Conservation (phyloP, 2,888 invertebrate species). For the Osmoderma eremita region DNA sequence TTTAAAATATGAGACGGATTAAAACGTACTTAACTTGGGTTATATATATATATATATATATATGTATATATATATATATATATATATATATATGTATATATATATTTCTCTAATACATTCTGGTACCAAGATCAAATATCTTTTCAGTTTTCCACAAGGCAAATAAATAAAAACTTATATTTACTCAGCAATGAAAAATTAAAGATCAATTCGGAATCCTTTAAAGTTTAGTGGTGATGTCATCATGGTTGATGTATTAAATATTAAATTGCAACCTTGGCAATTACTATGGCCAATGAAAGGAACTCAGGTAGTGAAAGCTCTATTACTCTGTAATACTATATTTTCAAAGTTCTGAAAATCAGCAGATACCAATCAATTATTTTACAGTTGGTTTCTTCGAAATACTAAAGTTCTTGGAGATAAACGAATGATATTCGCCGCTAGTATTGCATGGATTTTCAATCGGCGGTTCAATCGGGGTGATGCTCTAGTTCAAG, state of each 20-base stretch:
- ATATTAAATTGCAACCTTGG: constrained; percentile 84
- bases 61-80: no score
- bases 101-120: no score
- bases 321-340: constrained; percentile 1
- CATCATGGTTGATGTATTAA: constrained; percentile 90
- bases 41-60: no score
- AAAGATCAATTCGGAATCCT: constrained; percentile 53
- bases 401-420: constrained; percentile 80
- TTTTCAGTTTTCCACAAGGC: constrained; percentile 15
- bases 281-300: constrained; percentile 87
- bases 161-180: constrained; percentile 60
- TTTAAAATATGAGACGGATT: no score
- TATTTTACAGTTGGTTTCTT: constrained; percentile 74
- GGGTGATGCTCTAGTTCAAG: constrained; percentile 80
- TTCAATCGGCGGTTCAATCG: constrained; percentile 89
- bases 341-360: no score
- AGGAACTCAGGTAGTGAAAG: constrained; percentile 73
- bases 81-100: no score
- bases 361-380: neutral
- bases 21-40: no score
- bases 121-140: neutral
- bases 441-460: constrained; percentile 87
- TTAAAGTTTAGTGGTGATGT: constrained; percentile 77
- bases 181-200: constrained; percentile 58
- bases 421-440: constrained; percentile 71